Conservation (phyloP, 2,797 vertebrate genomes). For the Kryptopterus vitreolus region DNA sequence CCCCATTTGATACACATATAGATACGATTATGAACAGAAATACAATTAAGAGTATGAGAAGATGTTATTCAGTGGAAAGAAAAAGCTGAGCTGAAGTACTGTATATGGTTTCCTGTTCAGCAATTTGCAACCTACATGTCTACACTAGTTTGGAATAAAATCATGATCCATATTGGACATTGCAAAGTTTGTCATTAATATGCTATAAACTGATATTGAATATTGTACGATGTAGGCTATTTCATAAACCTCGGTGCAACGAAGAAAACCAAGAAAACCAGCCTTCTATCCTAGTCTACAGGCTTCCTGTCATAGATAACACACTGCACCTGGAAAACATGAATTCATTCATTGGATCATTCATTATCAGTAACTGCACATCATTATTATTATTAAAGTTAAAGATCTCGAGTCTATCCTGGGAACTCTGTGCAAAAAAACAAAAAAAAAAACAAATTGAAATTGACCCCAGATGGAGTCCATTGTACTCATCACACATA, state of each 20-base stretch:
- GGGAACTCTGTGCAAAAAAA: too few species aligned
- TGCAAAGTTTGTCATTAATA: not conserved
- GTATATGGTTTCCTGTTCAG: not conserved
- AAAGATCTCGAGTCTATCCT: not conserved
- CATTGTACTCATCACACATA: not conserved
- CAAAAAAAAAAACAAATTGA: too few species aligned
- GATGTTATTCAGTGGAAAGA: constrained; percentile 27
- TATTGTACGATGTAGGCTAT: not conserved
- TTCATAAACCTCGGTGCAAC: not conserved
- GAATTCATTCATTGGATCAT: not conserved
- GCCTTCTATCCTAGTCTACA: not conserved
- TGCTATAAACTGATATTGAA: not conserved
- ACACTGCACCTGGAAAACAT: not conserved
- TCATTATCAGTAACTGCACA: not conserved
- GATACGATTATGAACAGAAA: constrained; percentile 10
- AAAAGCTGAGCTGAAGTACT: not conserved
- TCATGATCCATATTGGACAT: not conserved
- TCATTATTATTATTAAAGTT: not conserved
- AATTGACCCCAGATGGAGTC: not conserved
- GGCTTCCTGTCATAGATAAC: not conserved
- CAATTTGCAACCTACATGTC: not conserved
- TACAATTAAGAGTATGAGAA: not conserved
- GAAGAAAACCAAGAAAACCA: not conserved
- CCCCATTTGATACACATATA: constrained; percentile 10
- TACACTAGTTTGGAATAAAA: not conserved